Base-by-base conservation (phyloP, 2,797 vertebrate genomes). In the Tinamus major region DNA sequence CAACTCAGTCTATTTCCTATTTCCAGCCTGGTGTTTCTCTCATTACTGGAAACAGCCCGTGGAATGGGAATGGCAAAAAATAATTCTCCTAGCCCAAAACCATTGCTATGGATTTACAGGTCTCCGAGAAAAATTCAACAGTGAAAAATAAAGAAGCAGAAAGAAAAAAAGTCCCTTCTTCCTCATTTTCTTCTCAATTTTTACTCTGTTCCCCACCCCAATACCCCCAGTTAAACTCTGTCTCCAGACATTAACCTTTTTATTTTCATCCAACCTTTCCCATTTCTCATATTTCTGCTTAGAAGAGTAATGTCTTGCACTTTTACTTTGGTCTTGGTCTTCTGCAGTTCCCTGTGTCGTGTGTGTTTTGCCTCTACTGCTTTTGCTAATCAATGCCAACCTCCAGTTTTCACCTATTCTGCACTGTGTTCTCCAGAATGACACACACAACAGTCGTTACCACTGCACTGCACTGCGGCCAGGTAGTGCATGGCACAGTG, bases 271-370 rank as follows among this genome's bases (percentile, higher is more conserved):
- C 35, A 4, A 6, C 29, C 55, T 90, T 61, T 64, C 44, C 13
- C 31, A 5, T 39, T 39, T 71, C 63, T 75, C 58, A 9, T 31
- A 2, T 29, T 55, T 59, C 29, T 92, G 90, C 77, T 72, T 53
- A 68, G 79, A 90, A 88, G 61, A 72, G 42, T 31, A 77, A 27
- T 18, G 21, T 39, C 79, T 92, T 92, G 85, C 90, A 53, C 42
- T 93, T 92, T 93, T 37, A 59, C 37, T 92, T 90, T 87, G 63
- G 31, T 29, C 82, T 74, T 42, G 19, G 24, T 58, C 59, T 56
- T 59, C 67, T 67, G 59, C 7, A 41, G 46, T 42, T 70, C 7
- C 86, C 77, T 65, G 56, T 64, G 55, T 33, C 81, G 39, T 4
- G 8, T 20, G 31, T 58, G 58, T 33, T 85, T 18, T 19, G 58